Conservation (phyloP, 2,888 invertebrate genomes). For the Chloroclystis v-ata region DNA sequence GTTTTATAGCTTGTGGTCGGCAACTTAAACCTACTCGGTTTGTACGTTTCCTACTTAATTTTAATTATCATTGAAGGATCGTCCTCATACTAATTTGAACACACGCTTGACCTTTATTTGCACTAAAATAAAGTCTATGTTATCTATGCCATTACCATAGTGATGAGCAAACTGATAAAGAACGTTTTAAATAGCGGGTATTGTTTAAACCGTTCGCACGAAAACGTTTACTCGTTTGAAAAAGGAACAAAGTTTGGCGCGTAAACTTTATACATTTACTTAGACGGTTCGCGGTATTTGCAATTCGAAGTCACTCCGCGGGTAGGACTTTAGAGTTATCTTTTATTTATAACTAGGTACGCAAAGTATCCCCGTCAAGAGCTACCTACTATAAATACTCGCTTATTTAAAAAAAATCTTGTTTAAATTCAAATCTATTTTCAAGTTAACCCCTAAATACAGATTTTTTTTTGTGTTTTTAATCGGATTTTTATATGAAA, state of each 20-base stretch:
- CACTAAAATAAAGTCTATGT: background rate
- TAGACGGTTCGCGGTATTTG: slow-evolving; percentile 57
- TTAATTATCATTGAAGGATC: slow-evolving; percentile 64
- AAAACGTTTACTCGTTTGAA: slow-evolving; percentile 29
- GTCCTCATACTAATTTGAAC: slow-evolving; percentile 1
- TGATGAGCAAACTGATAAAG: slow-evolving; percentile 43
- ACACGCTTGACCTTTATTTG: background rate
- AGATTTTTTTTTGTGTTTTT: no score
- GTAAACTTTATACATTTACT: slow-evolving; percentile 47
- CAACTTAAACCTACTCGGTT: slow-evolving; percentile 57
- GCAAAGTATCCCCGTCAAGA: slow-evolving; percentile 48
- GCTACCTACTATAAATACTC: slow-evolving; percentile 43
- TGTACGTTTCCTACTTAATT: slow-evolving; percentile 63
- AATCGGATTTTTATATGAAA: no score
- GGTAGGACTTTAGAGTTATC: slow-evolving; percentile 69
- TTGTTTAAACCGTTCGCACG: slow-evolving; percentile 52
- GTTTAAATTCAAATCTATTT: no score
- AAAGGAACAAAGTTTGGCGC: slow-evolving; percentile 37
- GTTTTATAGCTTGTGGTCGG: slow-evolving; percentile 58
- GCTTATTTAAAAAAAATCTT: background rate
- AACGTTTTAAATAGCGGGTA: slow-evolving; percentile 48
- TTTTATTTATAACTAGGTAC: slow-evolving; percentile 72
- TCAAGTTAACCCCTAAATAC: no score
- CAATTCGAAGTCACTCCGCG: slow-evolving; percentile 70
- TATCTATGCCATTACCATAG: background rate